phyloP scores from a whole-genome alignment of 2,797 vertebrate species.

The Lepilemur septentrionalis region DNA sequence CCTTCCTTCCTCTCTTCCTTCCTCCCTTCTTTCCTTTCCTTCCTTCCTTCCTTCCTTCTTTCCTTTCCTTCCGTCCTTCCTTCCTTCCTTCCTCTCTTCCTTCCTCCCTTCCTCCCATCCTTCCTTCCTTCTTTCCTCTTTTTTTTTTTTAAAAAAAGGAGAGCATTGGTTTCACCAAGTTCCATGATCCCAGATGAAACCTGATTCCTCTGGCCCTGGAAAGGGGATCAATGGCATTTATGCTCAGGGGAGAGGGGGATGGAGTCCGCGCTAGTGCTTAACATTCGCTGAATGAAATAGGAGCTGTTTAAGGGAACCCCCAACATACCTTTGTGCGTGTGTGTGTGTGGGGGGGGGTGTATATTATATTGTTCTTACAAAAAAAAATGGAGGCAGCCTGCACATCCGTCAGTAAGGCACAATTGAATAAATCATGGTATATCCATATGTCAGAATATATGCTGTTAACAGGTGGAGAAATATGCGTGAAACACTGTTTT shows the following conservation, averaged over 20 bases:
- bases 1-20: no score
- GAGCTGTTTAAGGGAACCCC: neutral
- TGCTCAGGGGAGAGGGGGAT: neutral
- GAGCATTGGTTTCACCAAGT: neutral
- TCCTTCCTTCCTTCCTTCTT: neutral
- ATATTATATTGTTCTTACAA: neutral
- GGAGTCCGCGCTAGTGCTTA: neutral
- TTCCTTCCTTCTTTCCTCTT: neutral
- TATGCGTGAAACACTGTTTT: neutral
- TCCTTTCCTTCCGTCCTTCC: no score
- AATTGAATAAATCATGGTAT: neutral
- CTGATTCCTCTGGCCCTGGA: neutral
- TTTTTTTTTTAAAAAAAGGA: neutral
- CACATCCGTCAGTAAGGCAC: neutral
- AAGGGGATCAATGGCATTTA: accelerated
- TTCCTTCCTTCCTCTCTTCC: no score
- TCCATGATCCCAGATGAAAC: neutral
- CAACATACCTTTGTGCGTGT: neutral
- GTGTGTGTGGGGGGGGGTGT: no score
- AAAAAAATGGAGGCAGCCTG: neutral
- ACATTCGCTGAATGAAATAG: neutral
- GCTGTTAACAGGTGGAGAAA: neutral
- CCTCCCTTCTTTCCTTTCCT: accelerated
- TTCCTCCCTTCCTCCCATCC: no score
- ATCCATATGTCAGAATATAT: accelerated